These are phyloP conservation scores for Anoplius nigerrimus DNA, from an alignment of 2,888 invertebrate genomes.

Conservation along the genomic window DNA sequence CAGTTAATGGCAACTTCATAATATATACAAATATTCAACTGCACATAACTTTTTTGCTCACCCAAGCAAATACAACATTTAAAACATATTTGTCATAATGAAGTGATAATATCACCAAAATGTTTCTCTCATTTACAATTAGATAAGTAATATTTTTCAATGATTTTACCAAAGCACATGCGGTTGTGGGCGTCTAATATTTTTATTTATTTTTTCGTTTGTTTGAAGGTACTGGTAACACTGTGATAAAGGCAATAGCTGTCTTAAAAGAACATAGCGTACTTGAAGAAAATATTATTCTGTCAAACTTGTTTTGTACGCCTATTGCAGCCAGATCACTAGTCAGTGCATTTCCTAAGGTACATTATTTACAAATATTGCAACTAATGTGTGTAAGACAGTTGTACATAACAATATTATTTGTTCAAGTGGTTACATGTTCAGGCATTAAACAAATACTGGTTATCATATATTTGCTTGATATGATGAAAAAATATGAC, in stretches of 20 bases:
- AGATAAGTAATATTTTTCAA: constrained; percentile 35
- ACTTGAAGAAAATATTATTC: constrained; percentile 93
- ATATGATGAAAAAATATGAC: neutral
- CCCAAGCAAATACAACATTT: too few species aligned
- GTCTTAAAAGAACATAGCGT: constrained; percentile 96
- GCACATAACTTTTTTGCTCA: too few species aligned
- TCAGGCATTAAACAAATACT: neutral
- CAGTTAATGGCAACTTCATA: too few species aligned
- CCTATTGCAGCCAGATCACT: constrained; percentile 92
- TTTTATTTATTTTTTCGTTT: constrained; percentile 11
- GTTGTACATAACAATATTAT: neutral
- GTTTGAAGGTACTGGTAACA: constrained; percentile 89
- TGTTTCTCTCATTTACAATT: too few species aligned
- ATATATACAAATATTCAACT: too few species aligned
- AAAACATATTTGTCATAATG: too few species aligned
- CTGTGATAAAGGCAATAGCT: constrained; percentile 94
- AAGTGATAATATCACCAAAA: too few species aligned
- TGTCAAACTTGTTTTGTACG: constrained; percentile 98
- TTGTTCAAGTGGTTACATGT: neutral
- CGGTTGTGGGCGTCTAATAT: neutral
- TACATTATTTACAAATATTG: constrained; percentile 55
- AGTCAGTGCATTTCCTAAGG: constrained; percentile 87
- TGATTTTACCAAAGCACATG: too few species aligned
- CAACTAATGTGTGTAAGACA: too few species aligned
- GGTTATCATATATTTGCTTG: neutral